These are phyloP conservation scores for Noctua fimbriata DNA, from an alignment of 2,888 invertebrate genomes.

Conservation along the genomic window DNA sequence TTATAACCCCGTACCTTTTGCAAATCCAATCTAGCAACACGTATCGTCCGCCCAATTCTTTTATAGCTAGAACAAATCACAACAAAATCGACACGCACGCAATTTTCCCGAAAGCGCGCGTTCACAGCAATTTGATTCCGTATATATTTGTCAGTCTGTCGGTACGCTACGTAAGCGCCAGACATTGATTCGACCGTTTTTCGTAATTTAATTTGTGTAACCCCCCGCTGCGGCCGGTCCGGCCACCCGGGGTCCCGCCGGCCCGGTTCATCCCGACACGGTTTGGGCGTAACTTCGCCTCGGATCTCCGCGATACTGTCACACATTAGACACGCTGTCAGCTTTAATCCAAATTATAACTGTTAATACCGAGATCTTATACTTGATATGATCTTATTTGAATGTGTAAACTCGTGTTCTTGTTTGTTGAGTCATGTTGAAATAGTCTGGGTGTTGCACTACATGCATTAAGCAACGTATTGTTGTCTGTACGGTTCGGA, in stretches of 20 bases:
- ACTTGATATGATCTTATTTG: slow-evolving; percentile 51
- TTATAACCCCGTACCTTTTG: not conserved
- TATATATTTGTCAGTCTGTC: slow-evolving; percentile 65
- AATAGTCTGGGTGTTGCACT: slow-evolving; percentile 50
- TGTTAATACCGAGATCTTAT: slow-evolving; percentile 61
- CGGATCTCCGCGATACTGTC: slow-evolving; percentile 75
- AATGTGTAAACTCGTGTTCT: slow-evolving; percentile 46
- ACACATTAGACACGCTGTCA: slow-evolving; percentile 75
- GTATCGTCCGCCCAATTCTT: slow-evolving; percentile 13
- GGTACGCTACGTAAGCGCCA: slow-evolving; percentile 69
- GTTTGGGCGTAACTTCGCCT: slow-evolving; percentile 76
- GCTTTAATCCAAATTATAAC: slow-evolving; percentile 66
- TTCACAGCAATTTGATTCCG: slow-evolving; percentile 66
- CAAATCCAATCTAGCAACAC: slow-evolving; percentile 37
- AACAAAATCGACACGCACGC: slow-evolving; percentile 44
- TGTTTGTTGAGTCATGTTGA: slow-evolving; percentile 53
- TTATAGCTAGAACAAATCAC: slow-evolving; percentile 54
- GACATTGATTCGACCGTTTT: slow-evolving; percentile 77
- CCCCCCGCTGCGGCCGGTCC: slow-evolving; percentile 71
- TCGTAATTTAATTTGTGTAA: slow-evolving; percentile 78
- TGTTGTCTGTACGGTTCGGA: slow-evolving; percentile 60
- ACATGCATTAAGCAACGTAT: slow-evolving; percentile 53
- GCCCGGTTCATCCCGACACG: slow-evolving; percentile 74
- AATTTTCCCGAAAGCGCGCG: slow-evolving; percentile 60
- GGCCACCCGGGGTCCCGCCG: slow-evolving; percentile 60